Evolutionary conservation across 2,797 vertebrate genomes (phyloP).

Genomic region (Holocentrus rufus): DNA sequence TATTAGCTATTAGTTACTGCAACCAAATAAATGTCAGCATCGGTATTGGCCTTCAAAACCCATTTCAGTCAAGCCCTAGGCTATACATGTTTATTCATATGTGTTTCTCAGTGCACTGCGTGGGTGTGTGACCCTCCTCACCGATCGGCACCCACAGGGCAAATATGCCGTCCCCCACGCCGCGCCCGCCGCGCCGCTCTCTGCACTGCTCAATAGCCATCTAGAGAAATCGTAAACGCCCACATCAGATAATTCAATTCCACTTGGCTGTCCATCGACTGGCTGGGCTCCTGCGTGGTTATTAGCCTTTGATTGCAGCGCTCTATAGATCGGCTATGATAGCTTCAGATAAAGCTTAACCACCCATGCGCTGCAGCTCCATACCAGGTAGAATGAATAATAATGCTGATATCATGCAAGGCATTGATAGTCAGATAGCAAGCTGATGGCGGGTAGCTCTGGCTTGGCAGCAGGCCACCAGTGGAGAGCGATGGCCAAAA

Average conservation of each 20-base stretch:
- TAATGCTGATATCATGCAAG: constrained; percentile 35
- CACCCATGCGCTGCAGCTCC: constrained; percentile 23
- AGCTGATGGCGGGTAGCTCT: constrained; percentile 36
- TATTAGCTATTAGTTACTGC: too few species aligned
- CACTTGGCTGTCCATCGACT: constrained; percentile 53
- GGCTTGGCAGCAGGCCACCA: constrained; percentile 35
- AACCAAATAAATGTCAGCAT: too few species aligned
- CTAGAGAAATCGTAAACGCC: constrained; percentile 50
- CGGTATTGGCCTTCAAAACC: too few species aligned
- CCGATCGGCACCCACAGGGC: constrained; percentile 14
- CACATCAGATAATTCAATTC: constrained; percentile 60
- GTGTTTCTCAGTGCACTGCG: not conserved
- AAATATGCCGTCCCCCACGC: constrained; percentile 36
- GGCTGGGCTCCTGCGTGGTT: constrained; percentile 41
- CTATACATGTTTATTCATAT: not conserved
- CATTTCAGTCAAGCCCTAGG: too few species aligned
- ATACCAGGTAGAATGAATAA: constrained; percentile 45
- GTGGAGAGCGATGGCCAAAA: constrained; percentile 18
- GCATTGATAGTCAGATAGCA: constrained; percentile 23
- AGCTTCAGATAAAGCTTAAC: constrained; percentile 54
- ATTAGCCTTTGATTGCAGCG: constrained; percentile 66
- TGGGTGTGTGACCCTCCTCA: not conserved
- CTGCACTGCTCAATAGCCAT: constrained; percentile 25
- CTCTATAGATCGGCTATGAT: constrained; percentile 45
- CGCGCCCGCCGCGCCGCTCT: constrained; percentile 50